Conservation (phyloP, 2,113 vertebrate species). For the Gallinago media region DNA sequence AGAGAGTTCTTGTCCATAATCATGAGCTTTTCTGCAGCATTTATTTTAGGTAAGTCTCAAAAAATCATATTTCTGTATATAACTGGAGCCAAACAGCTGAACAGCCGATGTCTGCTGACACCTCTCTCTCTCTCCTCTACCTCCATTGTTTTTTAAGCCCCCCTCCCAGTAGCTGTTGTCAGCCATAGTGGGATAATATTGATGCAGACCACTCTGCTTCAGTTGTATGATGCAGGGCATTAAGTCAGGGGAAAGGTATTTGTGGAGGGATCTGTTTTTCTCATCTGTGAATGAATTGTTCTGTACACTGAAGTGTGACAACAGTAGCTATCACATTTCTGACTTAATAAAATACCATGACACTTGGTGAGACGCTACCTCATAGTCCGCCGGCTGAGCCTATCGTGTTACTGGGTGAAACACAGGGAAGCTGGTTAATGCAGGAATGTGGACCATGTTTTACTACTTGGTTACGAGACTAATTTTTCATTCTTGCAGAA, state of each 20-base stretch:
- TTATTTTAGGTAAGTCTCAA: not conserved
- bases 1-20: not conserved
- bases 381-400: conserved; percentile 73
- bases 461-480: not conserved
- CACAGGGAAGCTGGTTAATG: conserved; percentile 6
- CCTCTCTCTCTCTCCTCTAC: not conserved
- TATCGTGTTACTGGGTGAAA: conserved; percentile 68
- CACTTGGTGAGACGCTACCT: conserved; percentile 82
- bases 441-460: not conserved
- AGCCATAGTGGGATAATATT: not conserved
- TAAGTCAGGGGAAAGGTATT: conserved; percentile 76
- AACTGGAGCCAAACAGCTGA: not conserved
- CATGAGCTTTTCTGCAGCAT: not conserved
- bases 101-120: not conserved
- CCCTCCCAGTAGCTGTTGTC: not conserved
- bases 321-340: conserved; percentile 81
- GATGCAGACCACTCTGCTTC: conserved; percentile 15
- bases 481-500: conserved; percentile 12
- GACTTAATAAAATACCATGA: conserved; percentile 78
- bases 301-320: conserved; percentile 77
- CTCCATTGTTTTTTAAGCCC: not conserved
- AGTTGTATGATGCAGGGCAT: not conserved
- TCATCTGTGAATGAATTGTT: conserved; percentile 79
- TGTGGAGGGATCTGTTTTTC: conserved; percentile 76
- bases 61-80: not conserved